Percentiles rank a stretch among this genome's conserved stretches.
Evolutionary conservation across 2,113 vertebrate species (phyloP).

Genomic region (Tichodroma muraria): DNA sequence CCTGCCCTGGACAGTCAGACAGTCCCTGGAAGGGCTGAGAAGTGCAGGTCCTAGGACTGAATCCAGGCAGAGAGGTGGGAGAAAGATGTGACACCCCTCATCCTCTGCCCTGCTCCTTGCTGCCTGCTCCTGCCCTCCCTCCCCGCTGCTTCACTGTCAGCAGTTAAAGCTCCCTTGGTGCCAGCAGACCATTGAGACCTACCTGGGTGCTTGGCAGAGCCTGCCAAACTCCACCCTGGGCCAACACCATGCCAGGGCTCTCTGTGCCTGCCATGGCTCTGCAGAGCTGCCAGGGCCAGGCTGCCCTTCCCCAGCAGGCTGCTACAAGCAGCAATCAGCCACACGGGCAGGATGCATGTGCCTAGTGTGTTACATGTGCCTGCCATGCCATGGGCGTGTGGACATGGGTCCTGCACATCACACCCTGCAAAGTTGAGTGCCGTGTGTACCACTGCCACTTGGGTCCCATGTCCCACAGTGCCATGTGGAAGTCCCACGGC

Average conservation of each 20-base stretch:
- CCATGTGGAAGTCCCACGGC: background rate
- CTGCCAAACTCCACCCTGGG: background rate
- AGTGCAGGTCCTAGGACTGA: background rate
- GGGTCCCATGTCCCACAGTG: background rate
- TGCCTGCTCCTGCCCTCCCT: background rate
- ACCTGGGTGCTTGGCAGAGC: background rate
- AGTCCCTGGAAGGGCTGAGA: background rate
- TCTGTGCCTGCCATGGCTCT: background rate
- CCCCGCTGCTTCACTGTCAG: rapidly evolving
- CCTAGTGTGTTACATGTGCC: background rate
- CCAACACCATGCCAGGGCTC: background rate
- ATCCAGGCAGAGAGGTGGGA: background rate
- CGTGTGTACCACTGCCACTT: background rate
- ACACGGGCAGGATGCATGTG: rapidly evolving
- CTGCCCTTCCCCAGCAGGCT: background rate
- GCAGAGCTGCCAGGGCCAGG: background rate
- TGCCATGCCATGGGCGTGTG: rapidly evolving
- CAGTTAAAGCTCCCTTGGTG: background rate
- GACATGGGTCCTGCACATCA: background rate
- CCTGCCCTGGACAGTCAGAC: background rate
- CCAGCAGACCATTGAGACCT: conserved; percentile 18
- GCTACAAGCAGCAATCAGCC: background rate
- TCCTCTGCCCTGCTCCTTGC: background rate
- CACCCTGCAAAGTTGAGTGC: background rate
- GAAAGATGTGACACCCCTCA: background rate